A percentile compares a stretch with the other conserved stretches of the same genome.
phyloP scores from a whole-genome alignment of 2,113 vertebrate genomes.

The Corythaeola cristata region DNA sequence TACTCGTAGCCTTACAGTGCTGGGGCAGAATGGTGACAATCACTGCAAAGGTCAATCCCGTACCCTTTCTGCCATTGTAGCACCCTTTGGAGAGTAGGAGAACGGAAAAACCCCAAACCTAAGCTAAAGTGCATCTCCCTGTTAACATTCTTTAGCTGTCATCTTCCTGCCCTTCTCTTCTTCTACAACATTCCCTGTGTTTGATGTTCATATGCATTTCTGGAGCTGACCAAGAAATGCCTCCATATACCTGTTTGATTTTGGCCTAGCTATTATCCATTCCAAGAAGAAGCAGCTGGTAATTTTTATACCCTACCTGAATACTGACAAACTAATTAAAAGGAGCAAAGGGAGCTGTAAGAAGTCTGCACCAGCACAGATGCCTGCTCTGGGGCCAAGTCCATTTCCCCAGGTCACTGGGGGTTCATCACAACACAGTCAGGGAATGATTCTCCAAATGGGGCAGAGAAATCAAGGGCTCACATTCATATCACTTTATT shows the following conservation, averaged over 20 bases:
- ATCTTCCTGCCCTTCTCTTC: neutral
- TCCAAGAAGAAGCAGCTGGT: neutral
- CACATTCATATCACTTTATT: neutral
- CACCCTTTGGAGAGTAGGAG: neutral
- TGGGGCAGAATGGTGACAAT: neutral
- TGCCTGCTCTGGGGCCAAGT: neutral
- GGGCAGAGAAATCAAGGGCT: neutral
- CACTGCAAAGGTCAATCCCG: neutral
- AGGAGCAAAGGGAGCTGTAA: neutral
- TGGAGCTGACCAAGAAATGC: neutral
- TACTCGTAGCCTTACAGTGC: neutral
- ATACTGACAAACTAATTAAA: neutral
- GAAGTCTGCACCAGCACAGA: neutral
- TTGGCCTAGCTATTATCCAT: neutral
- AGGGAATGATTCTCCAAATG: neutral
- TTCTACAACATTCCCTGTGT: neutral
- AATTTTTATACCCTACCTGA: neutral
- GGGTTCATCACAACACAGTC: neutral
- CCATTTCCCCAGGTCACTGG: neutral
- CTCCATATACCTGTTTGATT: neutral
- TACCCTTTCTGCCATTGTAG: neutral
- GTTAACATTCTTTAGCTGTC: neutral
- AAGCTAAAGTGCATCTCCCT: neutral
- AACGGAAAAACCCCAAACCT: neutral
- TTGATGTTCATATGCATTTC: neutral